Evolutionary conservation across 1,140 invertebrate species (phyloP), one percentile per base, ranked within the genome.

Genomic region (Orius insidiosus): DNA sequence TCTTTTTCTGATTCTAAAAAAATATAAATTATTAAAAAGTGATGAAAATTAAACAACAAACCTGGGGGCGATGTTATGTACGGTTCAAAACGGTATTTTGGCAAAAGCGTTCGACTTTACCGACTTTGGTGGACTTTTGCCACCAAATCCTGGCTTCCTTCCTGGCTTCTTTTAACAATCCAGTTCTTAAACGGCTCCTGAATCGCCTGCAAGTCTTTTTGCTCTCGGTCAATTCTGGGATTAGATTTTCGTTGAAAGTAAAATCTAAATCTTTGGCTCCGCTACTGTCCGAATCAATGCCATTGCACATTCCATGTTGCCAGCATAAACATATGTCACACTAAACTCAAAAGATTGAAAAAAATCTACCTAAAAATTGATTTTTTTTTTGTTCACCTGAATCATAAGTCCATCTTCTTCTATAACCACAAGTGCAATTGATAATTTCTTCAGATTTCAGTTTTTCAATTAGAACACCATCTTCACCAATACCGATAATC

Each of bases 331-430:
- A 94, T 14, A 90, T 67, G 59, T 95, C 90, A 64, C 90, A 95
- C 69, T 95, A 78, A 10, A 50, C 52, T 52, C 31, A 31, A 41
- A n/a, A n/a, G n/a, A n/a, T n/a, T n/a, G 7, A 24, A 24, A 24
- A 24, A 24, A 24, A 7, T 24, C 24, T 3, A 24, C 7, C 3
- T 24, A 24, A 24, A 24, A 24, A 24, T 24, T 24, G 24, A 24
- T 24, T 24, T 3, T 24, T 24, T 4, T 24, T 24, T 24, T 4
- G 24, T 4, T 42, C 55, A 67, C 66, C 59, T 67, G 67, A 54
- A 94, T 85, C 87, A 93, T 94, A 3, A 93, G 64, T 3, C 88
- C 89, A 61, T 90, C 87, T 63, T 94, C 89, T 64, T 93, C 71
- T 75, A 55, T 71, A 67, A 8, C 73, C 71, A 72, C 86, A 90